phyloP scores from a whole-genome alignment of 2,888 invertebrate species.

The Melolontha melolontha region DNA sequence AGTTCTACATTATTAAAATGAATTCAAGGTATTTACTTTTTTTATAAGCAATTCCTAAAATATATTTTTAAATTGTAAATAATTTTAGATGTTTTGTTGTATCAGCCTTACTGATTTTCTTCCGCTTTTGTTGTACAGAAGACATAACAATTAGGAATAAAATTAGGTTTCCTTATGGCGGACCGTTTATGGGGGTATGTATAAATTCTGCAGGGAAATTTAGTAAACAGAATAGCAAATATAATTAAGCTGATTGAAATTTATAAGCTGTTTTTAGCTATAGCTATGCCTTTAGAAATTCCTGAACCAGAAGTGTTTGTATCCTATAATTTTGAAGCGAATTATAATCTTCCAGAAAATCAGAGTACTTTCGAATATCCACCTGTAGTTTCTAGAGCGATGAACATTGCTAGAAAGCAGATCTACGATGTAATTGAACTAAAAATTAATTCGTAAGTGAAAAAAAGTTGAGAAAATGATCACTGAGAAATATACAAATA shows the following conservation, averaged over 20 bases:
- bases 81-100: no score
- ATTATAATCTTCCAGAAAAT: conserved; percentile 72
- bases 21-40: no score
- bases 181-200: conserved; percentile 49
- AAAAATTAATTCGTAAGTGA: conserved; percentile 49
- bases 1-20: no score
- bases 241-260: not conserved
- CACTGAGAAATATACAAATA: not conserved
- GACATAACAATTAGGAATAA: conserved; percentile 41
- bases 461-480: not conserved
- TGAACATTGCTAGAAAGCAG: conserved; percentile 44
- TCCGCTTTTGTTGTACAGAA: not conserved
- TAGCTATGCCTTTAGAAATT: conserved; percentile 76
- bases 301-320: conserved; percentile 76
- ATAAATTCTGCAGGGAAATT: not conserved
- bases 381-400: conserved; percentile 45
- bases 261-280: conserved; percentile 74
- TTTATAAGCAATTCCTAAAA: no score
- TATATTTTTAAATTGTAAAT: no score
- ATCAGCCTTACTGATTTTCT: not conserved
- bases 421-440: conserved; percentile 47
- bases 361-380: conserved; percentile 56
- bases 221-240: not conserved
- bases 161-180: conserved; percentile 47
- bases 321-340: conserved; percentile 79